Percentiles rank a stretch among this genome's conserved stretches.
Conservation (phyloP, 1,140 invertebrate genomes). For the Rhopalosiphum maidis region DNA sequence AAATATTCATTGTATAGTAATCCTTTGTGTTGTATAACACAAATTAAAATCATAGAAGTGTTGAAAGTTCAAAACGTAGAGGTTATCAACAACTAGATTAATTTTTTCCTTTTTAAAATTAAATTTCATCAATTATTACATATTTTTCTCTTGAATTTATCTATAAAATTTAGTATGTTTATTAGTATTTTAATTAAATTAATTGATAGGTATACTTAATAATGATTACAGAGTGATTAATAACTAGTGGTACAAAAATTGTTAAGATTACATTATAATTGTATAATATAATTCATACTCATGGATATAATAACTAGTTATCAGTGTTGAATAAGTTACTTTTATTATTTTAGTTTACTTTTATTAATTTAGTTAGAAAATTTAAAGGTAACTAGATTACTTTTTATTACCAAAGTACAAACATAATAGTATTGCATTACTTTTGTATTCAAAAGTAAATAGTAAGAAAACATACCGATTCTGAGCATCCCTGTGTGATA, state of each 20-base stretch:
- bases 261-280: not conserved
- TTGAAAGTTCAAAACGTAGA: not conserved
- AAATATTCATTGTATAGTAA: not conserved
- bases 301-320: not conserved
- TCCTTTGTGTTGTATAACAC: not conserved
- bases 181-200: not conserved
- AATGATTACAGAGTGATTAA: not conserved
- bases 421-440: not conserved
- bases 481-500: not conserved
- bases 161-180: not conserved
- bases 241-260: not conserved
- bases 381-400: too few species aligned
- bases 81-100: slow-evolving; percentile 3
- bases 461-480: not conserved
- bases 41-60: not conserved
- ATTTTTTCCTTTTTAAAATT: not conserved
- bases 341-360: too few species aligned
- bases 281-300: not conserved
- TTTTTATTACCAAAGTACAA: not conserved
- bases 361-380: too few species aligned
- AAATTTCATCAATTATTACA: not conserved
- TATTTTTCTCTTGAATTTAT: not conserved
- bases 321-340: not conserved
- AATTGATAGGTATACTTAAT: not conserved
- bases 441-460: not conserved